phyloP scores from a whole-genome alignment of 2,797 vertebrate genomes.

The Naso thynnoides region DNA sequence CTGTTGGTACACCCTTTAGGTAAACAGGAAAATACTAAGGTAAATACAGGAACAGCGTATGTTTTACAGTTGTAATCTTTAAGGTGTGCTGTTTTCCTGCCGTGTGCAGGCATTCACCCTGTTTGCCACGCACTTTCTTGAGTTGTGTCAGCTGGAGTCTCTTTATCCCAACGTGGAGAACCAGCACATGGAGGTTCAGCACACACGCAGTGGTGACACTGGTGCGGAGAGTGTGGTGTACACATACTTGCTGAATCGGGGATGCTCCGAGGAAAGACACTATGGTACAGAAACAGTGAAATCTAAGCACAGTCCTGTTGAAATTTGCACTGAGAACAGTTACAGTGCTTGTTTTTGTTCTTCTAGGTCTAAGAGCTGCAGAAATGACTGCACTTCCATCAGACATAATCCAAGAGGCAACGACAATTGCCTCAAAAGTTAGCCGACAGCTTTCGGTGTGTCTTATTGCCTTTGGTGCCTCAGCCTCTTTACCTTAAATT shows the following conservation, averaged over 20 bases:
- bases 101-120: slow-evolving; percentile 92
- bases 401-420: slow-evolving; percentile 89
- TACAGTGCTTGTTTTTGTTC: slow-evolving; percentile 28
- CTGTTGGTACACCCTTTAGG: slow-evolving; percentile 9
- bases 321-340: slow-evolving; percentile 1
- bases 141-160: slow-evolving; percentile 92
- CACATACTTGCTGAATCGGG: slow-evolving; percentile 91
- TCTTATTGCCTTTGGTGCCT: not conserved
- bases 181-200: slow-evolving; percentile 95
- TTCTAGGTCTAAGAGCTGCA: slow-evolving; percentile 93
- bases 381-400: slow-evolving; percentile 91
- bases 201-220: slow-evolving; percentile 82
- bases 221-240: slow-evolving; percentile 89
- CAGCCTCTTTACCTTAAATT: not conserved
- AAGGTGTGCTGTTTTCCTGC: slow-evolving; percentile 34
- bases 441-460: slow-evolving; percentile 90
- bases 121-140: slow-evolving; percentile 97
- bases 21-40: slow-evolving; percentile 29
- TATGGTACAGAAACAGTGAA: slow-evolving; percentile 86
- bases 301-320: slow-evolving; percentile 7
- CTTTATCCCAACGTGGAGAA: slow-evolving; percentile 96
- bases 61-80: not conserved
- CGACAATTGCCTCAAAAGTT: slow-evolving; percentile 86
- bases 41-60: slow-evolving; percentile 4
- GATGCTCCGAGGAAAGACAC: slow-evolving; percentile 92